A percentile compares a stretch with the other conserved stretches of the same genome.
phyloP scores from a whole-genome alignment of 64 coral and sea anemone species.

The Dendrophyllia cribrosa region DNA sequence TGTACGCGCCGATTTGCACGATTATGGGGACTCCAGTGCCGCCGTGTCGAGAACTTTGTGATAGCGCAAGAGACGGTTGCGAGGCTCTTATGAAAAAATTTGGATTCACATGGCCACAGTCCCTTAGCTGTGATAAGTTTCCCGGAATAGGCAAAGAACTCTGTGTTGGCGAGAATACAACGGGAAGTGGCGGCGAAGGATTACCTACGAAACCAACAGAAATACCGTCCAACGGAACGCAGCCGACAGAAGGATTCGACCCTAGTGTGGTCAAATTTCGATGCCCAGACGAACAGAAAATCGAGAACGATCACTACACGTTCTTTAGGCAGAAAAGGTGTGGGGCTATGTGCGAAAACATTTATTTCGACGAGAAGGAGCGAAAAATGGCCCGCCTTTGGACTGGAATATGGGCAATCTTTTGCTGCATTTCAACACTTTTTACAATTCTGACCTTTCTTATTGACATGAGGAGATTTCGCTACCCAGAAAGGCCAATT shows the following conservation, averaged over 20 bases:
- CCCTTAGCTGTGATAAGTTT: constrained; percentile 79
- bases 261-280: constrained; percentile 50
- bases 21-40: constrained; percentile 75
- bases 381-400: constrained; percentile 88
- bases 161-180: constrained; percentile 92
- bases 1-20: constrained; percentile 93
- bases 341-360: constrained; percentile 90
- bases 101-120: constrained; percentile 89
- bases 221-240: background rate
- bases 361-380: constrained; percentile 89
- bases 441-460: constrained; percentile 96
- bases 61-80: constrained; percentile 73
- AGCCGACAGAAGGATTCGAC: constrained; percentile 27
- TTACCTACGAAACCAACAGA: background rate
- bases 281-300: constrained; percentile 81
- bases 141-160: constrained; percentile 55
- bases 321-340: constrained; percentile 88
- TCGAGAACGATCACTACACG: constrained; percentile 85
- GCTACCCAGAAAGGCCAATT: constrained; percentile 97
- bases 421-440: constrained; percentile 88
- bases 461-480: constrained; percentile 96
- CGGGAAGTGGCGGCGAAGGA: constrained; percentile 2
- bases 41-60: constrained; percentile 83
- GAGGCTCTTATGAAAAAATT: constrained; percentile 77
- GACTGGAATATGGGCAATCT: constrained; percentile 91